Percentiles rank a stretch among this genome's conserved stretches.
Evolutionary conservation across 2,113 vertebrate species (phyloP).

Genomic region (Speoplatyrhinus poulsoni): DNA sequence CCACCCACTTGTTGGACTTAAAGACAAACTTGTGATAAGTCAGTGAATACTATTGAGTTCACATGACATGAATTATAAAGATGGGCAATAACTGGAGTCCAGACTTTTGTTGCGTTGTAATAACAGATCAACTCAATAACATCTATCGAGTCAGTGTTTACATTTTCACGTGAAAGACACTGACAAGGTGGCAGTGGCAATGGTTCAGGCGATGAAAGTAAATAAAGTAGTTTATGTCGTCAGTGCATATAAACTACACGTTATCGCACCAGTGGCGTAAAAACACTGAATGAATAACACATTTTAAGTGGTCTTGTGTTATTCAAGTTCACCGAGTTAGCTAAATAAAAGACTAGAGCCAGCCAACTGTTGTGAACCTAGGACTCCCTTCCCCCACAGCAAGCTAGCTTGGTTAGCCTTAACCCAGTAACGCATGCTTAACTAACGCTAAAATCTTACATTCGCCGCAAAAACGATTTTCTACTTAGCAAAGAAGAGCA

Average conservation of each 20-base stretch:
- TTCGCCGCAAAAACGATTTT: not conserved
- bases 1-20: not conserved
- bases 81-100: not conserved
- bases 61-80: not conserved
- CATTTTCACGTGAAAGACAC: slow-evolving; percentile 53
- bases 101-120: not conserved
- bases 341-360: slow-evolving; percentile 61
- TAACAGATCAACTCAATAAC: slow-evolving; percentile 1
- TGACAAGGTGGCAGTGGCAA: not conserved
- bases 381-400: slow-evolving; percentile 73
- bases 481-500: too few relatives aligned
- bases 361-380: slow-evolving; percentile 70
- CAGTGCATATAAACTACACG: not conserved
- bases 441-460: slow-evolving; percentile 29
- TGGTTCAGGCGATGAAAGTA: slow-evolving; percentile 27
- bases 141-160: slow-evolving; percentile 51
- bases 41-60: not conserved
- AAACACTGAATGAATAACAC: not conserved
- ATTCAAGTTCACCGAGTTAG: slow-evolving; percentile 70
- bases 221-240: not conserved
- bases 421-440: slow-evolving; percentile 41
- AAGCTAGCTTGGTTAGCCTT: slow-evolving; percentile 51
- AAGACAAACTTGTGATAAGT: not conserved
- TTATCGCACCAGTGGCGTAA: too few relatives aligned
- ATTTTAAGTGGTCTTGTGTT: not conserved